phyloP scores from a whole-genome alignment of 2,888 invertebrate species.

The Meteorus colon region DNA sequence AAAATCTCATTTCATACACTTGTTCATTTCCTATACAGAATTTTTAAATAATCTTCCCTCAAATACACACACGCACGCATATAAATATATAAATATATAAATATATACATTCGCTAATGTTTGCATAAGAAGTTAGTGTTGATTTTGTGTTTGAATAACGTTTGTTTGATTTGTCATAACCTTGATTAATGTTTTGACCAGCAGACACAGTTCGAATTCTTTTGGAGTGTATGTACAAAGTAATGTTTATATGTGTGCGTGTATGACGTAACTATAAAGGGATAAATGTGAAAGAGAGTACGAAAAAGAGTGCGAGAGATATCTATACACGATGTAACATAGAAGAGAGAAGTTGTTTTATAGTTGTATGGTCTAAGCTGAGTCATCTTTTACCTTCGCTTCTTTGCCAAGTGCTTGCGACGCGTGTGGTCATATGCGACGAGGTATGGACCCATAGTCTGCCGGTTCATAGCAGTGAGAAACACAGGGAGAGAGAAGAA shows the following conservation, averaged over 20 bases:
- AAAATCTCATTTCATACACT: not conserved
- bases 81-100: not conserved
- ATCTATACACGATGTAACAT: constrained; percentile 16
- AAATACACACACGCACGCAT: not conserved
- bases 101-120: not conserved
- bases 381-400: constrained; percentile 36
- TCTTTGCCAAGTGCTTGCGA: constrained; percentile 30
- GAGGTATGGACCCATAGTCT: constrained; percentile 13
- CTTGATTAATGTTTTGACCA: constrained; percentile 33
- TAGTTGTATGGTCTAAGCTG: constrained; percentile 32
- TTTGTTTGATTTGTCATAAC: constrained; percentile 11
- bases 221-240: not conserved
- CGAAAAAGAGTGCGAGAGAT: constrained; percentile 6
- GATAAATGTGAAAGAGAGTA: constrained; percentile 3
- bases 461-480: constrained; percentile 6
- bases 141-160: not conserved
- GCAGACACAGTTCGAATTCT: constrained; percentile 28
- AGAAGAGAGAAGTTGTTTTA: constrained; percentile 19
- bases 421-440: constrained; percentile 41
- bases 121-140: not conserved
- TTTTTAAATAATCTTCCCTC: not conserved
- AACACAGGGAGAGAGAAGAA: not conserved
- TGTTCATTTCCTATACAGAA: not conserved
- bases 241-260: not conserved
- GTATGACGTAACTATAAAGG: constrained; percentile 9